Evolutionary conservation across 1,140 invertebrate genomes (phyloP).

Genomic region (Caerostris extrusa): DNA sequence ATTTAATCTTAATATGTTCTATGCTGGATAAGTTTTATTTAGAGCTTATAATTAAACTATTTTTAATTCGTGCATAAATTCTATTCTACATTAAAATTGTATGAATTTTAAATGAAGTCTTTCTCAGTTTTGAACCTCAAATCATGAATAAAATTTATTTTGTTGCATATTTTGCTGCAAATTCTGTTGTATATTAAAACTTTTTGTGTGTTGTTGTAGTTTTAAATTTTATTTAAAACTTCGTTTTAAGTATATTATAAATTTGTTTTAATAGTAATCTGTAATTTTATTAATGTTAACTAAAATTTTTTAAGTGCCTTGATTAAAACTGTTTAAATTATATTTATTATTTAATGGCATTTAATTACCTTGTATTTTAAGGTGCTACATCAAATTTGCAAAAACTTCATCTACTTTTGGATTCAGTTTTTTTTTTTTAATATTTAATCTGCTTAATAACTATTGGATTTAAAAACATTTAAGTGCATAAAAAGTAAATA

Average conservation of each 20-base stretch:
- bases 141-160: conserved; percentile 4
- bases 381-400: not conserved
- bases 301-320: not conserved
- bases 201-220: conserved; percentile 29
- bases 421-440: not conserved
- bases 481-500: not conserved
- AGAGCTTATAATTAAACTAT: not conserved
- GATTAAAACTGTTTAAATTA: conserved; percentile 2
- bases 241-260: not conserved
- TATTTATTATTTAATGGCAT: not conserved
- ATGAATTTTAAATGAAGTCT: not conserved
- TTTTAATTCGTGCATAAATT: not conserved
- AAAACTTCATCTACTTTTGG: not conserved
- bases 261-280: conserved; percentile 10
- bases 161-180: not conserved
- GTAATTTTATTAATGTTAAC: conserved; percentile 9
- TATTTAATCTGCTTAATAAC: not conserved
- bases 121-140: not conserved
- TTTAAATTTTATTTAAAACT: not conserved
- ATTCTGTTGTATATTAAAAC: conserved; percentile 15
- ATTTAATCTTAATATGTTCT: not conserved
- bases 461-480: not conserved
- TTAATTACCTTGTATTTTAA: not conserved
- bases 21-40: not conserved
- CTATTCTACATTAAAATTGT: not conserved